These are phyloP conservation scores for Leptarthrus brevirostris DNA, from an alignment of 2,888 invertebrate species.

Conservation along the genomic window DNA sequence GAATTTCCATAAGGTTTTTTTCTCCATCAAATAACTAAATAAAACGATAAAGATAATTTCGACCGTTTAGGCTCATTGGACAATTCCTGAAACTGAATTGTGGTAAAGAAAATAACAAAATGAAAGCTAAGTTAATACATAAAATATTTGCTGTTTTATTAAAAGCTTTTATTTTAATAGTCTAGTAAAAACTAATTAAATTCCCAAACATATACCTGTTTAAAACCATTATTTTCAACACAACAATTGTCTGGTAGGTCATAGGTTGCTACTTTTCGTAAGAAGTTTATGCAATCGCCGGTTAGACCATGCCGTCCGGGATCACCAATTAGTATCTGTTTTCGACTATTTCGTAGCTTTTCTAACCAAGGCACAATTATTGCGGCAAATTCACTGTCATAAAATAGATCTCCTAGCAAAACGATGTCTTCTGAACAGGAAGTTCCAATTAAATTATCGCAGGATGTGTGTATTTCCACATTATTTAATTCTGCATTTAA, in stretches of 20 bases:
- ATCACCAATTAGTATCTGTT: conserved; percentile 68
- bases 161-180: too few relatives aligned
- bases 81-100: too few relatives aligned
- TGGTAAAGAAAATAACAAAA: too few relatives aligned
- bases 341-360: conserved; percentile 60
- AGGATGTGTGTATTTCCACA: conserved; percentile 64
- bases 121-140: too few relatives aligned
- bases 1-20: too few relatives aligned
- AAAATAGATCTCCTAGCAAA: conserved; percentile 78
- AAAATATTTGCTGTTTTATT: too few relatives aligned
- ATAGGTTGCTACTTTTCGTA: conserved; percentile 67
- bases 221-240: conserved; percentile 71
- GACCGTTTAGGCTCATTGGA: too few relatives aligned
- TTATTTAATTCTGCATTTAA: conserved; percentile 70
- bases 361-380: conserved; percentile 71
- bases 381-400: conserved; percentile 72
- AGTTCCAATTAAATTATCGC: conserved; percentile 68
- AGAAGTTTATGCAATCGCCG: conserved; percentile 61
- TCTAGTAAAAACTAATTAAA: not conserved
- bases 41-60: too few relatives aligned
- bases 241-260: conserved; percentile 67
- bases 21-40: too few relatives aligned
- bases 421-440: conserved; percentile 69
- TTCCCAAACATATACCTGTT: conserved; percentile 68
- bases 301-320: conserved; percentile 73